Evolutionary conservation across 2,797 vertebrate species (phyloP), one percentile per base, ranked within the genome.

Genomic region (Cheracebus regulus): DNA sequence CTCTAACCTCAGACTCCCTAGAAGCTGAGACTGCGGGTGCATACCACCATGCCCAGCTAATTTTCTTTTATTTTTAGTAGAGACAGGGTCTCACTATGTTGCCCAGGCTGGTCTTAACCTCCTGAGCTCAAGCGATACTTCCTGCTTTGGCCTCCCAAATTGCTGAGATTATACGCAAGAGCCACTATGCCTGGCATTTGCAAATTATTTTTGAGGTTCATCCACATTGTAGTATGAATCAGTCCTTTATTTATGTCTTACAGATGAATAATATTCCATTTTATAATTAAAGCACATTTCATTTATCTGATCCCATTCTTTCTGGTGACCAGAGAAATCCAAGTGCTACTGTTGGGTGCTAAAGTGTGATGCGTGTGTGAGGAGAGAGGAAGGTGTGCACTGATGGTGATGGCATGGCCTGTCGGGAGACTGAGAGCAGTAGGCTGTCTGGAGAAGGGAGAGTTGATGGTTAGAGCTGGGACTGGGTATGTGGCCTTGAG

Each of bases 391-490:
- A 79, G n/a, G 7, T 61, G 19, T 33, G 64, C 64, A 13, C 15
- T 8, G 11, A 46, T 17, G 12, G 84, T 33, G 0, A 19, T 44
- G 26, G 5, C 7, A 0, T 0, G 0, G 93, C 17, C 73, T 3
- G 19, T 2, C 2, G n/a, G 52, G 48, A 41, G 39, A 46, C 4
- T 39, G 33, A 30, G 33, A 24, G 24, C 33, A 14, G 1, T 17
- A 8, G 7, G 36, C 33, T 44, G 30, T 92, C 52, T 78, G 61
- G 33, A 50, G 57, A 86, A 86, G 73, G 39, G 20, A 17, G 67
- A 39, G 20, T 15, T 52, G 61, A 28, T 84, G 36, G 58, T 28
- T 41, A 90, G 78, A 64, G 75, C 30, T 93, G 46, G 46, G 86
- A 5, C 64, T 5, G 61, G 46, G 44, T 52, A 4, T 39, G 39